phyloP scores from a whole-genome alignment of 2,888 invertebrate genomes.

The Aleiodes testaceus region DNA sequence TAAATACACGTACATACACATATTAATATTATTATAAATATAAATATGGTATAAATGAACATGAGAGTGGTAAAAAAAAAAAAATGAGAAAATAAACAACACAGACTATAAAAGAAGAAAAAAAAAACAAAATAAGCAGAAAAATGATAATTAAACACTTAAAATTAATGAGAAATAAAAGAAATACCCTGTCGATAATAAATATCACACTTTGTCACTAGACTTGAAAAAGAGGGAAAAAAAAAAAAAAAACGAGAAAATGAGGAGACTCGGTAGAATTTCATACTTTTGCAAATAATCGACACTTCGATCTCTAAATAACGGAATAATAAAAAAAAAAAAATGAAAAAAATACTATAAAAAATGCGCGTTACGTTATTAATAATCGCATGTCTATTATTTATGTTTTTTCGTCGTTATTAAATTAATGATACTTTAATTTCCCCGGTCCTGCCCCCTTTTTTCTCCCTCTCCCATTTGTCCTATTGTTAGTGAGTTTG shows the following conservation, averaged over 20 bases:
- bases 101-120: conserved; percentile 41
- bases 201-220: conserved; percentile 65
- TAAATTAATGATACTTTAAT: not conserved
- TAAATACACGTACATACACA: conserved; percentile 53
- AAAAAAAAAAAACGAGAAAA: not conserved
- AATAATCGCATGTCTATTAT: conserved; percentile 38
- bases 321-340: conserved; percentile 51
- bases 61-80: conserved; percentile 48
- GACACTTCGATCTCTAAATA: conserved; percentile 64
- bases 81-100: conserved; percentile 48
- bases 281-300: conserved; percentile 73
- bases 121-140: conserved; percentile 48
- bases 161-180: conserved; percentile 46
- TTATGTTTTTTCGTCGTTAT: conserved; percentile 34
- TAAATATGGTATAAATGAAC: conserved; percentile 54
- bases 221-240: conserved; percentile 53
- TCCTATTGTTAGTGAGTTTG: conserved; percentile 44
- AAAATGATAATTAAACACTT: conserved; percentile 4
- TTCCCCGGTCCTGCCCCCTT: not conserved
- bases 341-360: conserved; percentile 26
- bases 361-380: conserved; percentile 47
- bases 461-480: not conserved
- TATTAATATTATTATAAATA: conserved; percentile 50
- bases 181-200: conserved; percentile 66
- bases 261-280: conserved; percentile 67